Conservation (phyloP, 2,113 vertebrate genomes). For the Ceratotherium simum region DNA sequence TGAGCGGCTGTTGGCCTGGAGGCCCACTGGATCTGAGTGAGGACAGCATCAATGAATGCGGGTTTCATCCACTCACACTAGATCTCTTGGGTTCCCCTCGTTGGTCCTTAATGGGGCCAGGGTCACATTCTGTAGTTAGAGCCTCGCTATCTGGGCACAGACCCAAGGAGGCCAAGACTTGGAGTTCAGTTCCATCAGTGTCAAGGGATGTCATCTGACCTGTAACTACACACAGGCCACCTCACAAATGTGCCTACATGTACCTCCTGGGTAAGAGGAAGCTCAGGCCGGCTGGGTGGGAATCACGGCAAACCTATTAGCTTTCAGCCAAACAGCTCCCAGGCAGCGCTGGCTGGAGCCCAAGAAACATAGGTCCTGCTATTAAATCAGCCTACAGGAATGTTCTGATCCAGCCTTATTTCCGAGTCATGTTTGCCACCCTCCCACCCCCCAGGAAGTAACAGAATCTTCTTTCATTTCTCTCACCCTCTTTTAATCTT, state of each 20-base stretch:
- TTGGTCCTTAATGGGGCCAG: not conserved
- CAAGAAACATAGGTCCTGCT: not conserved
- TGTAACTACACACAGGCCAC: not conserved
- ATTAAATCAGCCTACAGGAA: not conserved
- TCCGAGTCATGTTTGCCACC: not conserved
- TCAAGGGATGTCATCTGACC: not conserved
- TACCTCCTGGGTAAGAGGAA: not conserved
- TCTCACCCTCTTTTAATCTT: not conserved
- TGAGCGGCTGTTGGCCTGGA: not conserved
- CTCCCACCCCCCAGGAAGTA: not conserved
- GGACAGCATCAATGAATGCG: not conserved
- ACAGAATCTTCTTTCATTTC: not conserved
- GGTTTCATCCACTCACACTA: not conserved
- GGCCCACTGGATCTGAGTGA: not conserved
- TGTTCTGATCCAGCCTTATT: not conserved
- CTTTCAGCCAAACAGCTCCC: not conserved
- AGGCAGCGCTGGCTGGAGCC: not conserved
- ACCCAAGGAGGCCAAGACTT: not conserved
- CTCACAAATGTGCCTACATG: not conserved
- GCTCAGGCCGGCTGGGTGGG: not conserved
- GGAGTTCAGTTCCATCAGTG: not conserved
- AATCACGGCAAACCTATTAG: not conserved
- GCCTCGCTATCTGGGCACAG: not conserved
- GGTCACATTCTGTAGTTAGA: not conserved
- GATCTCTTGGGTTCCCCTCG: not conserved